phyloP scores from a whole-genome alignment of 2,888 invertebrate species.

The Asteroscopus sphinx region DNA sequence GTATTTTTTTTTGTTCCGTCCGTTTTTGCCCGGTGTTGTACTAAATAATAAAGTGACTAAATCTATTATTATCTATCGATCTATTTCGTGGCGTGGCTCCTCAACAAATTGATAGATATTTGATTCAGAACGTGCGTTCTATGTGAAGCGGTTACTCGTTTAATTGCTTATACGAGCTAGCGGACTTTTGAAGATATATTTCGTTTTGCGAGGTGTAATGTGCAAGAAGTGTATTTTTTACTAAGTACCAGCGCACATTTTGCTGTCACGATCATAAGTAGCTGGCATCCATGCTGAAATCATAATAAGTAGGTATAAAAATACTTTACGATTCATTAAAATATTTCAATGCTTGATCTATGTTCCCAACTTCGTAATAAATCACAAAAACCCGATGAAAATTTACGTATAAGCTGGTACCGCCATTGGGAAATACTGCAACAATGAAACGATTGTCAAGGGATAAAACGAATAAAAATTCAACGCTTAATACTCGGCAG shows the following conservation, averaged over 20 bases:
- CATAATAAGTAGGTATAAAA: constrained; percentile 44
- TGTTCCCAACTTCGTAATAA: constrained; percentile 37
- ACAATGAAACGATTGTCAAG: constrained; percentile 57
- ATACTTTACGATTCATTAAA: constrained; percentile 37
- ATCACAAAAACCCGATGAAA: constrained; percentile 50
- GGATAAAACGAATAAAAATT: constrained; percentile 56
- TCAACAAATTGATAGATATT: constrained; percentile 59
- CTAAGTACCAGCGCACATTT: constrained; percentile 11
- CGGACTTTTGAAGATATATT: constrained; percentile 20
- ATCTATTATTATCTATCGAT: constrained; percentile 57
- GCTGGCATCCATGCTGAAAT: constrained; percentile 21
- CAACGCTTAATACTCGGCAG: constrained; percentile 46
- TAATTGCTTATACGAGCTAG: constrained; percentile 42
- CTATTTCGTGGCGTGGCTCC: constrained; percentile 55
- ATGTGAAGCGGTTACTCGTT: constrained; percentile 38
- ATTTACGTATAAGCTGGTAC: constrained; percentile 53
- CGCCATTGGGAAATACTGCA: constrained; percentile 50
- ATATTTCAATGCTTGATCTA: constrained; percentile 42
- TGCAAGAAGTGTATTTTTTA: constrained; percentile 15
- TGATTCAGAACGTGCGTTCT: constrained; percentile 56
- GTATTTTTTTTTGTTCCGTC: constrained; percentile 23
- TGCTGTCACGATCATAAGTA: constrained; percentile 25
- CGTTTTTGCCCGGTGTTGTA: constrained; percentile 40
- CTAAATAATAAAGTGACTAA: constrained; percentile 47
- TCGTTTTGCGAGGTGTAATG: constrained; percentile 8